phyloP scores from a whole-genome alignment of 2,888 invertebrate genomes.

The Saturnia pavonia region DNA sequence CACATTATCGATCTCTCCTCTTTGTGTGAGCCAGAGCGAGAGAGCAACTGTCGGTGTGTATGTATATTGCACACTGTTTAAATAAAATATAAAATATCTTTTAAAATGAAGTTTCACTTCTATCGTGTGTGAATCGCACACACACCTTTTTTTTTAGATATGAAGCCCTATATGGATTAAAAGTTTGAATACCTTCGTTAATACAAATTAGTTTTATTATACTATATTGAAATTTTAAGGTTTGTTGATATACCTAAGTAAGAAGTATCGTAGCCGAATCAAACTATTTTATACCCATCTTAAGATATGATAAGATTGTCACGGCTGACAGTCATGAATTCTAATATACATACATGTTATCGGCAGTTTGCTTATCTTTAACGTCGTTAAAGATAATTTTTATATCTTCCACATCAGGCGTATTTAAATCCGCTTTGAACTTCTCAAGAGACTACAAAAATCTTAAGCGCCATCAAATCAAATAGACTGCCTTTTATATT shows the following conservation, averaged over 20 bases:
- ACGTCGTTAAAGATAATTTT: conserved; percentile 1
- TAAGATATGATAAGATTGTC: conserved; percentile 24
- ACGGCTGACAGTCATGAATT: conserved; percentile 20
- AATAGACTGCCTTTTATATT: not conserved
- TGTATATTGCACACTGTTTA: too few species aligned
- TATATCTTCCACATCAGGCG: not conserved
- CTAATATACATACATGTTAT: conserved; percentile 18
- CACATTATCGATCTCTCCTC: too few species aligned
- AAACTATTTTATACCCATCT: conserved; percentile 7
- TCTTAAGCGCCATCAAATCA: not conserved
- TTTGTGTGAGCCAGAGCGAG: too few species aligned
- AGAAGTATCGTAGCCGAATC: not conserved
- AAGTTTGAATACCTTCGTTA: too few species aligned
- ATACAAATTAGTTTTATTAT: too few species aligned
- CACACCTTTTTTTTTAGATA: too few species aligned
- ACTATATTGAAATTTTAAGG: not conserved
- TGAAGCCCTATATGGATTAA: too few species aligned
- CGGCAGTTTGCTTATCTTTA: conserved; percentile 9
- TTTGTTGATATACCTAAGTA: not conserved
- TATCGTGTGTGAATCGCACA: too few species aligned
- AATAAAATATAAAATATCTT: too few species aligned
- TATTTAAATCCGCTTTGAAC: not conserved
- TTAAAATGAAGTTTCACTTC: too few species aligned
- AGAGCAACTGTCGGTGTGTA: too few species aligned
- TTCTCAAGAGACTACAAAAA: not conserved